Evolutionary conservation across 2,113 vertebrate genomes (phyloP), one percentile per base, ranked within the genome.

Genomic region (Cranoglanis bouderius): DNA sequence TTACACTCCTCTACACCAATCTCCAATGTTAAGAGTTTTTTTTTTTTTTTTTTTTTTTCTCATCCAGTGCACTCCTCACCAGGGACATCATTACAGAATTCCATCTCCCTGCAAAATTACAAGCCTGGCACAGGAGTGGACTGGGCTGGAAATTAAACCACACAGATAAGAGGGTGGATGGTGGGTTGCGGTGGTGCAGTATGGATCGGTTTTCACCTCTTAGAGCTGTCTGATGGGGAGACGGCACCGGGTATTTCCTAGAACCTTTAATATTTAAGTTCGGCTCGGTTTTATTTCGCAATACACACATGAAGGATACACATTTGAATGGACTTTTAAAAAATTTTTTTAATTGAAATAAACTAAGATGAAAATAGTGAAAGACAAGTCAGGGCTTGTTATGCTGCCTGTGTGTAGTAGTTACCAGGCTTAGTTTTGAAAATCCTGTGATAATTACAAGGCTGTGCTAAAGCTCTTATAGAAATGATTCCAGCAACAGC

Each of bases 31-130:
- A 61, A 89, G 81, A 88, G 81, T 65, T 53, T 82, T 85, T 90
- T 12, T 75, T 74, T 21, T 38, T 82, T 51, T 81, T 84, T 90
- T 8, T 80, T 80, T 38, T 21, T 35, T 12, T 4, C 80, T 26
- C 88, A 65, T 91, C 85, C 61, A 14, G 40, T 65, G 35, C 74
- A 89, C 82, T 90, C 85, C 89, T 87, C 82, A 65, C 89, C 67
- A 82, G 89, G 77, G 89, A 91, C 83, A 90, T 92, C 88, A 92
- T 92, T 92, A 92, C 80, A 65, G n/a, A 65, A 72, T 82, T 92
- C 90, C 65, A 87, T 88, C 88, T 89, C 43, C 65, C 55, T 43
- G 84, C 87, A 75, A 90, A 89, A 91, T 88, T 88, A 89, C 88
- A 86, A 61, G 67, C 74, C 67, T 26, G 21, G 75, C 0, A 7